Percentiles rank a stretch among this genome's conserved stretches.
Conservation (phyloP, 2,888 invertebrate species). For the Patella pellucida region DNA sequence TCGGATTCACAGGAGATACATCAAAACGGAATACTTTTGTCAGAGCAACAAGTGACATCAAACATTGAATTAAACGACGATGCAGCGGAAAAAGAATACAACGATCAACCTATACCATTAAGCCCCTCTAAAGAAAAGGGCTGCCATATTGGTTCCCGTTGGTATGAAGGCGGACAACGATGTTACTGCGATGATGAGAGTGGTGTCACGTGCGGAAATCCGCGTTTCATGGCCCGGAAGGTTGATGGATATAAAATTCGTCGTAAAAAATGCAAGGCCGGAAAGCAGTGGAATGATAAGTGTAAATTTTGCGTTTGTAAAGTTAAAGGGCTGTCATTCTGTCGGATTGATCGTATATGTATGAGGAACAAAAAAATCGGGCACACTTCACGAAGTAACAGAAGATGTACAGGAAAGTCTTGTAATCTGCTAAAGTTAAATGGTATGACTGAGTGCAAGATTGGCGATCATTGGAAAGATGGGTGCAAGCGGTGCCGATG, state of each 20-base stretch:
- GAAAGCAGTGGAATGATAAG: conserved; percentile 12
- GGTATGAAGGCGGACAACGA: conserved; percentile 36
- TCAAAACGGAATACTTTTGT: background rate
- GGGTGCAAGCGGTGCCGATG: conserved; percentile 17
- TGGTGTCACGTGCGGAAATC: conserved; percentile 35
- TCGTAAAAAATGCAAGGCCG: conserved; percentile 11
- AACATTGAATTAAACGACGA: background rate
- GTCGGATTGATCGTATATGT: conserved; percentile 14
- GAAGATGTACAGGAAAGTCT: no score
- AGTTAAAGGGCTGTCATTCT: conserved; percentile 17
- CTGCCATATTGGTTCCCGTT: conserved; percentile 22
- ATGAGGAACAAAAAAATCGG: conserved; percentile 11
- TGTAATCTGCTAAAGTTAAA: background rate
- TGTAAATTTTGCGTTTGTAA: conserved; percentile 19
- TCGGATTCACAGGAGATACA: background rate
- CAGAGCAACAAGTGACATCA: background rate
- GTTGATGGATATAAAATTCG: conserved; percentile 32
- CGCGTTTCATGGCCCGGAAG: conserved; percentile 30
- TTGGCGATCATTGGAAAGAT: conserved; percentile 17
- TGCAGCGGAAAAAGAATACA: background rate
- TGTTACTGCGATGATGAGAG: conserved; percentile 32
- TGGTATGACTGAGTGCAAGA: background rate
- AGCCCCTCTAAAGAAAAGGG: background rate
- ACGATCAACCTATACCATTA: background rate
- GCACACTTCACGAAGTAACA: background rate